Evolutionary conservation across 1,140 invertebrate species (phyloP), one percentile per base, ranked within the genome.

Genomic region (Macrosteles quadrilineatus): DNA sequence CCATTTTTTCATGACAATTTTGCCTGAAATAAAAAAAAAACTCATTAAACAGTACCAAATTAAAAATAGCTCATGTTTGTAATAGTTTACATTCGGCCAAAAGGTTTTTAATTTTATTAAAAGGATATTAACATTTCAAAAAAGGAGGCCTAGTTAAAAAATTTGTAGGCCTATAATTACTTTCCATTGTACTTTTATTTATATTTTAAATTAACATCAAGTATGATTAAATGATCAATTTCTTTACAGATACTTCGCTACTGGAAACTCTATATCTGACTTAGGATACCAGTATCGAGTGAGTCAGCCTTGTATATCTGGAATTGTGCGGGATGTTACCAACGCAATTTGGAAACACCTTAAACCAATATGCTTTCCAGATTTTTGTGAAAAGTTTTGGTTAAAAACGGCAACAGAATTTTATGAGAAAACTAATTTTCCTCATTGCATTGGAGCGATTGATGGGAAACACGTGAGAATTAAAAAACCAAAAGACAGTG

Each of bases 401-500:
- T 23, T 59, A 29, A 31, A 59, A 29, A 11, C 55, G 19, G 55
- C 62, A 36, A 23, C 29, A 4, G 25, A 40, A n/a, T 64, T 64
- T 31, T 64, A 40, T 23, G 32, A 40, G 31, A 32, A 64, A 64
- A 66, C 57, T 31, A 69, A 32, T 77, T 82, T 84, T 75, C 82
- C 82, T 6, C 75, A 80, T 55, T 82, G 80, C 72, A 66, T 83
- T 23, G 59, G 59, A 36, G 67, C 21, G 29, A 57, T 69, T 3
- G 59, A 72, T 29, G 66, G 71, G 0, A 72, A 69, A 32, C 71
- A 69, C 30, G 68, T 69, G 2, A 32, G 71, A 69, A 17, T 72
- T 36, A n/a, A 25, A 0, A 72, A 65, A n/a, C 55, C 67, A 19
- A 23, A 12, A 9, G 31, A 17, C 19, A 45, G 59, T 25, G 72